A percentile compares a stretch with the other conserved stretches of the same genome.
Evolutionary conservation across 2,888 invertebrate species (phyloP).

Genomic region (Blastobasis adustella): DNA sequence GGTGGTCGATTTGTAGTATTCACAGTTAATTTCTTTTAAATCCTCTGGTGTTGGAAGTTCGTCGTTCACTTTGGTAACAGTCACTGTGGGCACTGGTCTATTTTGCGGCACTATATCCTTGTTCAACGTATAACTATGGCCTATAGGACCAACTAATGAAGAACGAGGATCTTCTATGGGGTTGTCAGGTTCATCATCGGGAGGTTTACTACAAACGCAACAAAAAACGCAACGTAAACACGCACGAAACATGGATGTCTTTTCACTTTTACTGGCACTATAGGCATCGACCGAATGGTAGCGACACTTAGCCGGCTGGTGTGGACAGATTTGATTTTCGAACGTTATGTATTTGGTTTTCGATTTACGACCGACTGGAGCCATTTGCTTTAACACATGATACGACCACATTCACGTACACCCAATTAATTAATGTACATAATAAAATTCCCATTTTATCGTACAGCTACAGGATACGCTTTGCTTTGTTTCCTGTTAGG

Average conservation of each 20-base stretch:
- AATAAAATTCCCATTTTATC: constrained; percentile 58
- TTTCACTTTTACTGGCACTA: constrained; percentile 19
- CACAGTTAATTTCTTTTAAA: constrained; percentile 32
- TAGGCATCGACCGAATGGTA: constrained; percentile 51
- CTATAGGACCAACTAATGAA: constrained; percentile 39
- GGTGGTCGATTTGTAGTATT: constrained; percentile 43
- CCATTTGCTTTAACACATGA: constrained; percentile 33
- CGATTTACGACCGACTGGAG: constrained; percentile 29
- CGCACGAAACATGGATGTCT: constrained; percentile 29
- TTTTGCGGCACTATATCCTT: constrained; percentile 11
- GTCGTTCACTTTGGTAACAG: constrained; percentile 25
- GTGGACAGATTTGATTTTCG: constrained; percentile 29
- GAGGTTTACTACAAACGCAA: constrained; percentile 38
- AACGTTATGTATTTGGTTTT: constrained; percentile 43
- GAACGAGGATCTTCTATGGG: constrained; percentile 41
- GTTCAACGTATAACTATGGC: constrained; percentile 48
- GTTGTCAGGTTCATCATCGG: constrained; percentile 23
- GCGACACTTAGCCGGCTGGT: constrained; percentile 22
- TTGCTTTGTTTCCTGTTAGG: constrained; percentile 59
- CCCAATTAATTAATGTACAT: constrained; percentile 35
- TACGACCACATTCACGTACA: constrained; percentile 36
- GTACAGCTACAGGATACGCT: constrained; percentile 29
- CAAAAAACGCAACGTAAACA: constrained; percentile 31
- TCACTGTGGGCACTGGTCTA: constrained; percentile 21
- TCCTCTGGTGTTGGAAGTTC: constrained; percentile 24